A percentile compares a stretch with the other conserved stretches of the same genome.
Conservation (phyloP, 2,797 vertebrate genomes). For the Pangasius mekongensis region DNA sequence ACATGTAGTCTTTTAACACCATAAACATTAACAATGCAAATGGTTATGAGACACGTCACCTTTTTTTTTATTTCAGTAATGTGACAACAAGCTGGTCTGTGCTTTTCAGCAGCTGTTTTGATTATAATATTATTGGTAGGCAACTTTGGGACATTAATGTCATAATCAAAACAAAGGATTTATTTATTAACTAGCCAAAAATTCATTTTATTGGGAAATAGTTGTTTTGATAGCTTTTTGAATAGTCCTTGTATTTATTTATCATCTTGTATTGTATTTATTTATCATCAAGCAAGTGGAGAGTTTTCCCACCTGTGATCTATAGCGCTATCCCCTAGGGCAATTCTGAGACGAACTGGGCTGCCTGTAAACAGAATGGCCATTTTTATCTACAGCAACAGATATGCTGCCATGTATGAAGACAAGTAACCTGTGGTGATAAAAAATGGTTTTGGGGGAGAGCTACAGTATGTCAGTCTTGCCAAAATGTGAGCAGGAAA, state of each 20-base stretch:
- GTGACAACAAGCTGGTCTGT: neutral
- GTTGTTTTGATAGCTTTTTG: neutral
- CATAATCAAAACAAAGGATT: neutral
- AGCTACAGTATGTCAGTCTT: neutral
- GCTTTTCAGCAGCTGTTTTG: neutral
- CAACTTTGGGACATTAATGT: neutral
- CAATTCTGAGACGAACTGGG: conserved; percentile 60
- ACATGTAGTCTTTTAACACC: neutral
- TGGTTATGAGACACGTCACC: neutral
- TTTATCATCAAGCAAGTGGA: neutral
- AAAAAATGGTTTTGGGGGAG: neutral
- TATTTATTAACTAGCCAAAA: neutral
- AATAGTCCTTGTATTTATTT: neutral
- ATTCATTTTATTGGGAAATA: neutral
- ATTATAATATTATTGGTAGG: neutral
- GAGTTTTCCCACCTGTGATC: conserved; percentile 55
- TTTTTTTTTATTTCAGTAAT: neutral
- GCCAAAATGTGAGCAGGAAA: neutral
- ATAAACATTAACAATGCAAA: neutral
- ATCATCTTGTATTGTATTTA: neutral
- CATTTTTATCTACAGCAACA: conserved; percentile 49
- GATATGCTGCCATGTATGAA: conserved; percentile 64
- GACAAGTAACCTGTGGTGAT: conserved; percentile 54
- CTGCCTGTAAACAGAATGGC: conserved; percentile 60
- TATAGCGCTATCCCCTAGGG: conserved; percentile 61